Conservation (phyloP, 2,113 vertebrate genomes). For the Zosterops borbonicus region DNA sequence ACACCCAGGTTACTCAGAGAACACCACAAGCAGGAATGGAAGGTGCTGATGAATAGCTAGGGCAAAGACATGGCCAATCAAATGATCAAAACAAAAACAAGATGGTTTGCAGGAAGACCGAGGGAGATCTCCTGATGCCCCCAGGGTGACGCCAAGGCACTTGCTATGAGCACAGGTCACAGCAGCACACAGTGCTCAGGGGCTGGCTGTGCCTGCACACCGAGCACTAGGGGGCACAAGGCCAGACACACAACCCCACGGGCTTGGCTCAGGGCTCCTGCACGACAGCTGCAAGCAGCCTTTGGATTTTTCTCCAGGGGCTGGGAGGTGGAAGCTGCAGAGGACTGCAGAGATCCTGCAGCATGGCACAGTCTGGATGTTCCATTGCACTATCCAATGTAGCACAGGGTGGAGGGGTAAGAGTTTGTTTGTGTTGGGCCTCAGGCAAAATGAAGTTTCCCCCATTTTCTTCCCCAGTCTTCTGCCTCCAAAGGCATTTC, state of each 20-base stretch:
- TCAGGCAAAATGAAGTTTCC: not conserved
- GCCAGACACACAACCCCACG: not conserved
- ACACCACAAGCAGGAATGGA: not conserved
- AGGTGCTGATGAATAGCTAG: not conserved
- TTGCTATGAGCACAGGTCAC: not conserved
- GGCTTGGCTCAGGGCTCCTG: not conserved
- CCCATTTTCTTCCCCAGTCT: not conserved
- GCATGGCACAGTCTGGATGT: not conserved
- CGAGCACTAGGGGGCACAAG: rapidly evolving
- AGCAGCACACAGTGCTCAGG: rapidly evolving
- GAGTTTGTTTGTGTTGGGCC: not conserved
- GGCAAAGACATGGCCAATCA: not conserved
- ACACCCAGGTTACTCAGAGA: not conserved
- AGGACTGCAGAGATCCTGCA: not conserved
- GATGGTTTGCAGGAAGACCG: not conserved
- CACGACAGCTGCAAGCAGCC: not conserved
- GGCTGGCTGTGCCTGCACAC: not conserved
- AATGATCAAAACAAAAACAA: not conserved
- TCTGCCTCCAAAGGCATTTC: not conserved
- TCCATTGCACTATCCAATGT: not conserved
- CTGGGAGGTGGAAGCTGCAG: not conserved
- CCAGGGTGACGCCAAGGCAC: not conserved
- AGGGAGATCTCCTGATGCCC: not conserved
- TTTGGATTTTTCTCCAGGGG: rapidly evolving
- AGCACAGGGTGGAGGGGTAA: rapidly evolving